These are phyloP conservation scores for Phataginus tetradactyla DNA, from an alignment of 2,797 vertebrate genomes.

Conservation along the genomic window DNA sequence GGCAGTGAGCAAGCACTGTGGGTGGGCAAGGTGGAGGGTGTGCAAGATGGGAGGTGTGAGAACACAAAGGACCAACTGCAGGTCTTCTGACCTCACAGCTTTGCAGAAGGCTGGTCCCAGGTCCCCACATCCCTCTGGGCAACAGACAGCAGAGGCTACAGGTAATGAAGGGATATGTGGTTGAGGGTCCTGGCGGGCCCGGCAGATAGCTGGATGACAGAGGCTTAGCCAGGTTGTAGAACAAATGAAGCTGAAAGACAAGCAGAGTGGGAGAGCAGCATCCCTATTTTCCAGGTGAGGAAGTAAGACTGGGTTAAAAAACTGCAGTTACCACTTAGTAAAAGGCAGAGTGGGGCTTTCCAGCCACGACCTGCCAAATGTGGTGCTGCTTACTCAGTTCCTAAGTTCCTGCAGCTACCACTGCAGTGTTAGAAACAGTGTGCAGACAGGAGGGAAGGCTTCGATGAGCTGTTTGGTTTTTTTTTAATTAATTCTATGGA, in stretches of 20 bases:
- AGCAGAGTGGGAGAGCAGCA: background rate
- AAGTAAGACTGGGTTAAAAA: background rate
- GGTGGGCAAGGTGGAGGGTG: background rate
- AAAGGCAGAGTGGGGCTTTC: background rate
- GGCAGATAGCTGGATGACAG: background rate
- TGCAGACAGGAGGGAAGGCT: background rate
- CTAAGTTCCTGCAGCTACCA: background rate
- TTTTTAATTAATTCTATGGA: background rate
- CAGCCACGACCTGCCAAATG: background rate
- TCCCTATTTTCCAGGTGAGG: background rate
- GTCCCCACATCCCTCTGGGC: background rate
- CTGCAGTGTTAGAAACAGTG: too few relatives aligned
- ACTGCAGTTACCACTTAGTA: background rate
- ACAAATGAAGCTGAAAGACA: background rate
- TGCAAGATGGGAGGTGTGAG: background rate
- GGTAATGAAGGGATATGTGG: background rate
- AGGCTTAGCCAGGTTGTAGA: background rate
- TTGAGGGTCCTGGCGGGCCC: background rate
- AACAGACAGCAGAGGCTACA: background rate
- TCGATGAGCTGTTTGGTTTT: background rate
- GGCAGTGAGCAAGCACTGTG: rapidly evolving
- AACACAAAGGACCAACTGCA: background rate
- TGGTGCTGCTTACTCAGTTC: too few relatives aligned
- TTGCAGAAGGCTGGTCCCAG: background rate
- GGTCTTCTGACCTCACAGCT: background rate